Base-by-base conservation (phyloP, 2,113 vertebrate species). In the Oryzias curvinotus region DNA sequence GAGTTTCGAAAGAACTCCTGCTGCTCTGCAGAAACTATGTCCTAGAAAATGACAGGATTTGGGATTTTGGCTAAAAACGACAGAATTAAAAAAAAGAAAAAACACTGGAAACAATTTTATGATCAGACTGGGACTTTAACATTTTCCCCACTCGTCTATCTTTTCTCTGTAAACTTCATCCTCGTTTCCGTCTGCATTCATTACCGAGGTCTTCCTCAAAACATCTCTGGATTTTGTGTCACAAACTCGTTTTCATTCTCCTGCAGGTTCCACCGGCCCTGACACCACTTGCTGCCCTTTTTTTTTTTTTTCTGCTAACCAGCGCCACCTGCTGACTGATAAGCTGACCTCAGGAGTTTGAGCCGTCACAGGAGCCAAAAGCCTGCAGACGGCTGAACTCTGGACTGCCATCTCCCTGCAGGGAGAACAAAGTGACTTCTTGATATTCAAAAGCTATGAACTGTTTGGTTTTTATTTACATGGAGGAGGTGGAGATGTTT, bases 191-290 rank as follows among this genome's bases (percentile, higher is more conserved):
- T 23, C 21, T 23, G 21, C 21, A 23, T 36, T 36, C 36, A 36
- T 36, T 28, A 28, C 5, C 26, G 4, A 28, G 5, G 26, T 28
- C 26, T 5, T 28, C 26, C 26, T 36, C 36, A 12, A 10, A 36
- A 36, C 8, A 3, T 12, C 36, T 12, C 36, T 12, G 8, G 36
- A 36, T 36, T 36, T 36, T 36, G 36, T 12, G 8, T 36, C 36
- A 23, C 21, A 36, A 36, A 12, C 36, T 10, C 12, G 8, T 18
- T 19, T 16, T 16, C 43, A 51, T 52, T 83, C 45, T 70, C 14
- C n/a, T 84, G 67, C 80, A 98, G 97, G 93, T 99, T 99, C 90
- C 97, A 99, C 68, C 92, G 97, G 84, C 96, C 97, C 21, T 99
- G 93, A 92, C 65, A 79, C 65, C 42, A 65, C 45, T 17, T 47